phyloP scores from a whole-genome alignment of 2,797 vertebrate species.

The Salmo trutta region DNA sequence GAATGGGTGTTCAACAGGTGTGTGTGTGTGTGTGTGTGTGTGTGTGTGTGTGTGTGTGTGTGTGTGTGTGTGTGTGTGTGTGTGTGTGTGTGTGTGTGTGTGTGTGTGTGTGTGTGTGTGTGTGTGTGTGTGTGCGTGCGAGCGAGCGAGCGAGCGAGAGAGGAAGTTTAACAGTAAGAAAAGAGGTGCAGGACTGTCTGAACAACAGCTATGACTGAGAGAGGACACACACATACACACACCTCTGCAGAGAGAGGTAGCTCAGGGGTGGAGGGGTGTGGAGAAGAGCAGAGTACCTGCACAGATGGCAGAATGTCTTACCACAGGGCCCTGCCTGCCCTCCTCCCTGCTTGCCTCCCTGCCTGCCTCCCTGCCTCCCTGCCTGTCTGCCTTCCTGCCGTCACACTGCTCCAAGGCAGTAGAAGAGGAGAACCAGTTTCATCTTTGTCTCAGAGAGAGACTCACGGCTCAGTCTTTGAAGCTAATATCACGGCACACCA shows the following conservation, averaged over 20 bases:
- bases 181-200: background rate
- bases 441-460: conserved; percentile 42
- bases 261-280: conserved; percentile 44
- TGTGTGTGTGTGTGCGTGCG: conserved; percentile 13
- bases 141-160: background rate
- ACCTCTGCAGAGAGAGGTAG: conserved; percentile 17
- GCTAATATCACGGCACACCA: background rate
- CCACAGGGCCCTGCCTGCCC: conserved; percentile 44
- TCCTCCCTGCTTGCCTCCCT: too few relatives aligned
- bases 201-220: conserved; percentile 21
- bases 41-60: conserved; percentile 29
- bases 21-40: conserved; percentile 14
- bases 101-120: background rate
- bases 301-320: conserved; percentile 74
- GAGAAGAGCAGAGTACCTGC: conserved; percentile 65
- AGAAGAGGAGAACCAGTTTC: conserved; percentile 44
- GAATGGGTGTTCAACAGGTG: conserved; percentile 54
- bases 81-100: conserved; percentile 1
- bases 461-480: background rate
- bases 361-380: too few relatives aligned
- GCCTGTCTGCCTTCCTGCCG: conserved; percentile 27
- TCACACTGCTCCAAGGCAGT: conserved; percentile 48
- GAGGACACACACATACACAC: conserved; percentile 8
- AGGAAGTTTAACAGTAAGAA: background rate
- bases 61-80: background rate